A percentile compares a stretch with the other conserved stretches of the same genome.
Conservation (phyloP, 92 coral and sea anemone genomes). For the Montipora capitata region DNA sequence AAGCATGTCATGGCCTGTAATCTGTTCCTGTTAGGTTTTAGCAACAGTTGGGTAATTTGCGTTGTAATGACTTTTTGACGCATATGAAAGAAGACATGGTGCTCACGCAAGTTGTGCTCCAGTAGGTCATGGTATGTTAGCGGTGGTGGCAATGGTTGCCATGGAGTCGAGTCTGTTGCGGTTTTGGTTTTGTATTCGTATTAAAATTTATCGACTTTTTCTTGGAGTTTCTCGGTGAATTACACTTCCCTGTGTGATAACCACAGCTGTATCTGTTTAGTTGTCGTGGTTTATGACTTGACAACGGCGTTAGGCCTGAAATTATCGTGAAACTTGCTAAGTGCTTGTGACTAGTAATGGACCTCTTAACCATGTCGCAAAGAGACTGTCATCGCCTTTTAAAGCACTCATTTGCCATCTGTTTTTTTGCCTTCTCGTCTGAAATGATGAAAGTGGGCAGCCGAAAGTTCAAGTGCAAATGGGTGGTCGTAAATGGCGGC, state of each 20-base stretch:
- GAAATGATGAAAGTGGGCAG: conserved; percentile 5
- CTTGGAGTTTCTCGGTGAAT: background rate
- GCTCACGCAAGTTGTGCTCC: no score
- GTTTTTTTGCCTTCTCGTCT: conserved; percentile 7
- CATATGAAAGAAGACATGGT: no score
- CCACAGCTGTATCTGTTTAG: background rate
- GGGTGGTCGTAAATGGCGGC: conserved; percentile 29
- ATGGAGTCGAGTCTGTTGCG: background rate
- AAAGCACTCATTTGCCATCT: conserved; percentile 13
- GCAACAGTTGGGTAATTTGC: no score
- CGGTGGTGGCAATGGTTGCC: background rate
- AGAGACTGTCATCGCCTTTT: conserved; percentile 36
- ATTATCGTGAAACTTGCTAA: background rate
- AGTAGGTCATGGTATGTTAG: no score
- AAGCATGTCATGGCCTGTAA: no score
- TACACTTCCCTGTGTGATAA: background rate
- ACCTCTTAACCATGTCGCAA: conserved; percentile 4
- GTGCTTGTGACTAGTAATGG: conserved; percentile 22
- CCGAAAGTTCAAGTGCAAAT: conserved; percentile 52
- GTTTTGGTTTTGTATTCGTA: background rate
- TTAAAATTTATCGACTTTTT: background rate
- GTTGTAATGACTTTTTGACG: no score
- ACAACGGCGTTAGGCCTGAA: background rate
- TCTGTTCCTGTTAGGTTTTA: no score
- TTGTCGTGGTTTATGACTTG: background rate